Base-by-base conservation (phyloP, 2,113 vertebrate genomes). In the Microtus oregoni region DNA sequence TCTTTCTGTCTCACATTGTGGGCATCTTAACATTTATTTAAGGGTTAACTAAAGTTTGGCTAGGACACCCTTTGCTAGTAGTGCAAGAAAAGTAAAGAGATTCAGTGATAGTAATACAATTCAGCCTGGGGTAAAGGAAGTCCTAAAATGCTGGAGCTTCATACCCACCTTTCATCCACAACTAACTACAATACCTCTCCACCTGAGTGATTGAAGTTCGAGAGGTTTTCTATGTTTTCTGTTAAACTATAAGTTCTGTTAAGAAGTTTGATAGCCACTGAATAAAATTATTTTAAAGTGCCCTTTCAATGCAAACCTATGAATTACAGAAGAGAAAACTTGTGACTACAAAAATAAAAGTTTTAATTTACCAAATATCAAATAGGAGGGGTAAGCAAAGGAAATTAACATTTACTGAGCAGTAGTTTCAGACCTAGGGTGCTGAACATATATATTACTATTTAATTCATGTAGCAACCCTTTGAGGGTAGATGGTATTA, bases 231-330 rank as follows among this genome's bases (percentile, higher is more conserved):
- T 7, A 11, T 67, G 35, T 67, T 93, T 94, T 67, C 73, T 61
- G 61, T 58, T 77, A 58, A 86, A 67, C 65, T n/a, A 1, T 14
- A 88, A 32, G 26, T 81, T 88, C 19, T 70, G 32, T 12, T 75
- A 58, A 89, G 92, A 92, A 86, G 26, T 90, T 78, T 96, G 47
- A 76, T 82, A 93, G 81, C 28, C 35, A 78, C 14, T 55, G 3
- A 41, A 44, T 68, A 86, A 92, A 44, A 90, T 88, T 63, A 85
- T 81, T 58, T 93, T 87, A 95, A 93, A 87, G 55, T 38, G 7
- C 4, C 20, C 19, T 92, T 81, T 72, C 41, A 94, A 38, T 17
- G 58, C 32, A 90, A 87, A 90, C 76, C 83, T 88, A 63, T 52
- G 58, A 88, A 67, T 87, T 61, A 93, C 35, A 81, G 58, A 92